These are phyloP conservation scores for Meandrina meandrites DNA, from an alignment of 92 coral and sea anemone genomes.

Conservation along the genomic window DNA sequence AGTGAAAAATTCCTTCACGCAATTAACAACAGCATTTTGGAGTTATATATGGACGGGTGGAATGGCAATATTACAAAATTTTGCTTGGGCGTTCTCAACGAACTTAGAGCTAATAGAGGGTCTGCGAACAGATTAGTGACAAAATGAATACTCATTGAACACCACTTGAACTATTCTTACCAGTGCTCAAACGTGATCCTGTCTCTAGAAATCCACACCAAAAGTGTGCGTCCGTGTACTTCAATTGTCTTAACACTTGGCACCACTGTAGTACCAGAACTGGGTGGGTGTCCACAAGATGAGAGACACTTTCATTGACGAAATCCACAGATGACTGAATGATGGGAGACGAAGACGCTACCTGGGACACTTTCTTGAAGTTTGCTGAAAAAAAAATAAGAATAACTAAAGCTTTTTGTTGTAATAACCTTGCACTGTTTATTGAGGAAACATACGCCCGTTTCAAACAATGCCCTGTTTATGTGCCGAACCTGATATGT, in stretches of 20 bases:
- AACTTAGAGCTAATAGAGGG: no score
- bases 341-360: slow-evolving; percentile 39
- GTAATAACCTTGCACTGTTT: neutral
- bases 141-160: neutral
- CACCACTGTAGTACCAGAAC: slow-evolving; percentile 73
- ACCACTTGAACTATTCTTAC: neutral
- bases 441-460: neutral
- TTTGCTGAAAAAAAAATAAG: slow-evolving; percentile 15
- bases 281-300: slow-evolving; percentile 72
- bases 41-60: no score
- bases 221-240: slow-evolving; percentile 64
- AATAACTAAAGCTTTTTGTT: neutral
- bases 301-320: slow-evolving; percentile 51
- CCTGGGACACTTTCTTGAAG: slow-evolving; percentile 51
- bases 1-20: no score
- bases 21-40: no score
- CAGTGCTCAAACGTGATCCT: slow-evolving; percentile 52
- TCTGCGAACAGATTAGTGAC: neutral
- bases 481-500: no score
- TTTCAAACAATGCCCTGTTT: neutral
- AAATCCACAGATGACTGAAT: slow-evolving; percentile 32
- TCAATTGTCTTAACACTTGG: slow-evolving; percentile 57
- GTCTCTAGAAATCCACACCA: slow-evolving; percentile 76
- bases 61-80: no score
- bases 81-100: no score